Evolutionary conservation across 2,888 invertebrate species (phyloP).

Genomic region (Drosophila macrothrix): DNA sequence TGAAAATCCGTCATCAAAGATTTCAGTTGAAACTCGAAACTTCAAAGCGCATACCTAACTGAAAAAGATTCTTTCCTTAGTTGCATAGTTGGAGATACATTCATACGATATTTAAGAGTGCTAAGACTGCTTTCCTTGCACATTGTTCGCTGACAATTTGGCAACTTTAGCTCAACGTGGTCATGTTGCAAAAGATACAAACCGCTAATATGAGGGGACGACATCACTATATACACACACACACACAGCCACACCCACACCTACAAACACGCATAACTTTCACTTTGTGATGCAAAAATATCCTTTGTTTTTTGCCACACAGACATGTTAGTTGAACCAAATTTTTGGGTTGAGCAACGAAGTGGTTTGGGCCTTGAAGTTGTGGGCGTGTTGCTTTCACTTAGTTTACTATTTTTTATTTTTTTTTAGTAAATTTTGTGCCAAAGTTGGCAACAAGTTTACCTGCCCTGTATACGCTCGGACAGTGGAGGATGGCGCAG

Average conservation of each 20-base stretch:
- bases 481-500: conserved; percentile 33
- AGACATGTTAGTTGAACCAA: conserved; percentile 23
- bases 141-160: conserved; percentile 59
- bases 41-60: conserved; percentile 41
- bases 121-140: conserved; percentile 28
- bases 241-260: conserved; percentile 1
- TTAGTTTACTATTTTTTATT: conserved; percentile 54
- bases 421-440: conserved; percentile 53
- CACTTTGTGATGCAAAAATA: conserved; percentile 73
- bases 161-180: conserved; percentile 48
- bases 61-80: conserved; percentile 30
- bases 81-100: conserved; percentile 23
- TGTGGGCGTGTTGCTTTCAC: conserved; percentile 61
- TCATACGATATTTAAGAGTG: conserved; percentile 10
- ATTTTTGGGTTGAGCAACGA: neutral
- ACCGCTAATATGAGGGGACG: conserved; percentile 67
- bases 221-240: conserved; percentile 12
- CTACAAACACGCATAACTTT: conserved; percentile 57
- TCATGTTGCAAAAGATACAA: conserved; percentile 61
- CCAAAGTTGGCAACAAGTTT: conserved; percentile 58
- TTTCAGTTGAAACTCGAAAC: conserved; percentile 20
- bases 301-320: conserved; percentile 50
- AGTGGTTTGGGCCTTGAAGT: neutral
- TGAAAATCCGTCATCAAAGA: conserved; percentile 3
- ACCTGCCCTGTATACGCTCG: conserved; percentile 61